Base-by-base conservation (phyloP, 1,140 invertebrate genomes). In the Cyphomyrmex costatus region DNA sequence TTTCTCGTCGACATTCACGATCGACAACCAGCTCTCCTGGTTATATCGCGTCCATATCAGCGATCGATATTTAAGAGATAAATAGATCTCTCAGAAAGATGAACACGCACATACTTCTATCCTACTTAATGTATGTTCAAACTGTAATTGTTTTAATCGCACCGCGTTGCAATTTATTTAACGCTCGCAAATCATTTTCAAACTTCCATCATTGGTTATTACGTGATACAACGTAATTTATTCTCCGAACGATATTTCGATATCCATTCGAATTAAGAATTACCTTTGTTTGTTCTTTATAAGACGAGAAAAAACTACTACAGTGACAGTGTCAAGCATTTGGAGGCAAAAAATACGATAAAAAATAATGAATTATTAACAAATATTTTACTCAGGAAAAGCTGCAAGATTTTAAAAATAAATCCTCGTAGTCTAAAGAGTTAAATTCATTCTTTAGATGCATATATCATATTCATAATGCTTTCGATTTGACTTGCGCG, bases 1-100 rank as follows among this genome's bases (percentile, higher is more conserved):
- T 86, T 84, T 73, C 53, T 42, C 46, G n/a, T 56, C 51, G 77
- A 30, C 33, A 14, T 63, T 58, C 30, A 46, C 30, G 60, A 30
- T n/a, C 42, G 70, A 61, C 71, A 36, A 63, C 70, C 80, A 19
- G 56, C 65, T 83, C 21, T 33, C 24, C 24, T 36, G 61, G 46
- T 4, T 5, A 3, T 65, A 71, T 73, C 33, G 19, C 33, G 21
- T 53, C 21, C 49, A 21, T 2, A n/a, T n/a, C 51, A n/a, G 27
- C 42, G 46, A 77, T 78, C 58, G 73, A 85, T 77, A 77, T 51
- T 82, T 53, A 51, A 30, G 58, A n/a, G 82, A 78, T 85, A 65
- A 85, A 85, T 78, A 78, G 21, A 76, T 84, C 58, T 10, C 33
- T 33, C 36, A 14, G 24, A 76, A 24, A 7, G n/a, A 14, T 8